A percentile compares a stretch with the other conserved stretches of the same genome.
phyloP scores from a whole-genome alignment of 2,113 vertebrate species.

The Tiliqua scincoides region DNA sequence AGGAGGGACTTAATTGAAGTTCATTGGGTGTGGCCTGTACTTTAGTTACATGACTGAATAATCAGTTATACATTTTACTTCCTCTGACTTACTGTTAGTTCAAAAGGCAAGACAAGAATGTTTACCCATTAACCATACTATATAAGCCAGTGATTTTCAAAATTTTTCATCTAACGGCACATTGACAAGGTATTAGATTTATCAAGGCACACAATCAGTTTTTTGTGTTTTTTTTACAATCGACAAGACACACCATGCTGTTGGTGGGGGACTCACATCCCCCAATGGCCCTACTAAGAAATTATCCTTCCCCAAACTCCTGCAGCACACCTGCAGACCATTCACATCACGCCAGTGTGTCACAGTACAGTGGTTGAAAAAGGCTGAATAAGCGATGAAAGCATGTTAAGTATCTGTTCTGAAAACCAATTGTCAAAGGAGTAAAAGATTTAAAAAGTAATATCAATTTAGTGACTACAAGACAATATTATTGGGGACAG shows the following conservation, averaged over 20 bases:
- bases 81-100: not conserved
- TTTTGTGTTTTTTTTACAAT: too few relatives aligned
- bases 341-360: too few relatives aligned
- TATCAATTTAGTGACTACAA: not conserved
- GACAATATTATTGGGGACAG: not conserved
- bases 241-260: too few relatives aligned
- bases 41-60: constrained; percentile 25
- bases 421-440: not conserved
- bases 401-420: not conserved
- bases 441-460: not conserved
- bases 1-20: constrained; percentile 7
- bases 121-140: not conserved
- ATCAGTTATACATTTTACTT: constrained; percentile 8
- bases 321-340: too few relatives aligned
- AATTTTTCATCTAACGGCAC: too few relatives aligned
- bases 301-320: too few relatives aligned
- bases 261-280: too few relatives aligned
- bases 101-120: not conserved
- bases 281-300: too few relatives aligned
- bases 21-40: not conserved
- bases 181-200: too few relatives aligned
- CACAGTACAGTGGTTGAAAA: too few relatives aligned
- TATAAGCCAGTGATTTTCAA: too few relatives aligned
- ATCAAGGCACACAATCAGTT: too few relatives aligned
- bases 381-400: not conserved